These are phyloP conservation scores for Gymnorhina tibicen DNA, from an alignment of 2,113 vertebrate genomes.

Conservation along the genomic window DNA sequence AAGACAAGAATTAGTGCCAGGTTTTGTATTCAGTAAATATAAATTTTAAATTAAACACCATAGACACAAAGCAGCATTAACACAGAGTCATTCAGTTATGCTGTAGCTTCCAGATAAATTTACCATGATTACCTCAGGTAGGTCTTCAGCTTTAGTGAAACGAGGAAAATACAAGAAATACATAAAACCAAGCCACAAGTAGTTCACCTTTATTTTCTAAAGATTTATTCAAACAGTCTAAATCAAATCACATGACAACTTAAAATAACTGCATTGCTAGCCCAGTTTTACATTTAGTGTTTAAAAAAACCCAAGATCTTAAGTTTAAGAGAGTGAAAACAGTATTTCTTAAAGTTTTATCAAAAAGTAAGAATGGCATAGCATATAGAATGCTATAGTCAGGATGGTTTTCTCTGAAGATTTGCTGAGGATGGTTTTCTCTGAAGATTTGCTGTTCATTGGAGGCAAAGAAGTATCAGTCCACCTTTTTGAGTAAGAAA, in stretches of 20 bases:
- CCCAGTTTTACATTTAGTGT: not conserved
- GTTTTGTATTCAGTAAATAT: not conserved
- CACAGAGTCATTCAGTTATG: not conserved
- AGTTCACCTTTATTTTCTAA: constrained; percentile 8
- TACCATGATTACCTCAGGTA: not conserved
- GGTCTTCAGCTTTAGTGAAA: not conserved
- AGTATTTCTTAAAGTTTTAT: not conserved
- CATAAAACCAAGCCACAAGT: not conserved
- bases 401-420: constrained; percentile 16
- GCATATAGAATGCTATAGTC: not conserved
- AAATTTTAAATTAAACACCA: not conserved
- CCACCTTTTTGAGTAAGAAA: constrained; percentile 36
- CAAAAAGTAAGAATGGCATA: not conserved
- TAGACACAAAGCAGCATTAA: not conserved
- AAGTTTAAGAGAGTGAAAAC: not conserved
- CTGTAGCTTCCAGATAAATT: not conserved
- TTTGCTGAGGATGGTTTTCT: constrained; percentile 20
- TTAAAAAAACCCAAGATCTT: not conserved
- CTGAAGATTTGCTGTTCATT: constrained; percentile 7
- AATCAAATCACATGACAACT: constrained; percentile 14
- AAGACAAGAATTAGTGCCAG: not conserved
- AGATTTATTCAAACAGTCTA: constrained; percentile 16
- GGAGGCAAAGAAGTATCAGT: constrained; percentile 6
- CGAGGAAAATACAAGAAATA: not conserved
- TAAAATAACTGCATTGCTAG: not conserved